Percentiles rank a stretch among this genome's conserved stretches.
These are phyloP conservation scores for Drosophila gaucha DNA, from an alignment of 2,888 invertebrate genomes.

Conservation along the genomic window DNA sequence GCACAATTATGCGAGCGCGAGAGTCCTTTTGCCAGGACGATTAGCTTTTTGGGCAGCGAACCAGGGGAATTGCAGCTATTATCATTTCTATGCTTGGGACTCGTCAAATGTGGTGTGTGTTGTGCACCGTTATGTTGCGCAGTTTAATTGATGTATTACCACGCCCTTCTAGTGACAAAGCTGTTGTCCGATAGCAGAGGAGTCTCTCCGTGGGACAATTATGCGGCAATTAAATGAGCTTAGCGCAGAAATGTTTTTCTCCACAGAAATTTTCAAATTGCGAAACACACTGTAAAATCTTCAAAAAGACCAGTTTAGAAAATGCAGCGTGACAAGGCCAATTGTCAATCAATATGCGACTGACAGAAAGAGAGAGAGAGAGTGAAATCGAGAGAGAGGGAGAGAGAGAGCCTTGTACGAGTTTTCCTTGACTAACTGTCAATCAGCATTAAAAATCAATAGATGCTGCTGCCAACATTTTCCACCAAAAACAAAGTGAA, in stretches of 20 bases:
- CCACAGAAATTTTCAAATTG: conserved; percentile 36
- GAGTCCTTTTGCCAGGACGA: conserved; percentile 54
- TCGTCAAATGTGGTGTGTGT: conserved; percentile 36
- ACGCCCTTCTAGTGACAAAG: conserved; percentile 17
- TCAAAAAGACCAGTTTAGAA: background rate
- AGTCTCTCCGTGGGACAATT: conserved; percentile 43
- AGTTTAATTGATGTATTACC: conserved; percentile 65
- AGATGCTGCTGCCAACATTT: conserved; percentile 39
- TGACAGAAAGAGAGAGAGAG: background rate
- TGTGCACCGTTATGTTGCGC: conserved; percentile 35
- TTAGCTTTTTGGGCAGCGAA: conserved; percentile 72
- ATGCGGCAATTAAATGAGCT: conserved; percentile 67
- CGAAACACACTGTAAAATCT: conserved; percentile 4
- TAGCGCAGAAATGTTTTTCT: conserved; percentile 26
- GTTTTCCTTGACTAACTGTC: conserved; percentile 54
- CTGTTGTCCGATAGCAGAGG: conserved; percentile 20
- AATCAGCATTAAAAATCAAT: conserved; percentile 78
- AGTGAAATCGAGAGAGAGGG: background rate
- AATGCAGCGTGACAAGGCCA: conserved; percentile 38
- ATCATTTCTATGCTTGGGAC: conserved; percentile 38
- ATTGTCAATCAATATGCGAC: conserved; percentile 47
- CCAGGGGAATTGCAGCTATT: conserved; percentile 57
- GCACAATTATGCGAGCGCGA: conserved; percentile 63
- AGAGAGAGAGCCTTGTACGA: conserved; percentile 17
- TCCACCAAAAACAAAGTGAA: conserved; percentile 42